These are phyloP conservation scores for Octopus bimaculoides DNA, from an alignment of 1,140 invertebrate genomes.

Conservation along the genomic window DNA sequence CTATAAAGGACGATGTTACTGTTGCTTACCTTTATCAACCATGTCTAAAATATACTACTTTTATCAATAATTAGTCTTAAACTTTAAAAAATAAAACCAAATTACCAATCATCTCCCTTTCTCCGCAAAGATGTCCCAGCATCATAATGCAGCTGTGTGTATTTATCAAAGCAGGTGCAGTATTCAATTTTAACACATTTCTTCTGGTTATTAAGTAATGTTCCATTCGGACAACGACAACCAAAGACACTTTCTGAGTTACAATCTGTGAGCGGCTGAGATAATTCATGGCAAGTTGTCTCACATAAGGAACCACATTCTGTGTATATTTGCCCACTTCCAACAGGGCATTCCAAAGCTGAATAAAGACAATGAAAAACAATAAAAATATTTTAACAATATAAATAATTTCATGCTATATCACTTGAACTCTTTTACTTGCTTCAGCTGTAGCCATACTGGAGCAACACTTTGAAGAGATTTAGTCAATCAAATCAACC, in stretches of 20 bases:
- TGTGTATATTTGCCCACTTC: not conserved
- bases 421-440: too few relatives aligned
- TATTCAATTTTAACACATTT: not conserved
- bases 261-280: not conserved
- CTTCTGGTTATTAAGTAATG: not conserved
- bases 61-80: too few relatives aligned
- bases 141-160: not conserved
- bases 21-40: too few relatives aligned
- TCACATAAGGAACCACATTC: not conserved
- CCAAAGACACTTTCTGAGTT: not conserved
- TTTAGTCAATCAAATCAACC: too few relatives aligned
- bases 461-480: too few relatives aligned
- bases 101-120: conserved; percentile 6
- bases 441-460: too few relatives aligned
- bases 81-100: not conserved
- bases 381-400: too few relatives aligned
- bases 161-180: conserved; percentile 6
- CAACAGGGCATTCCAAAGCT: not conserved
- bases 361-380: not conserved
- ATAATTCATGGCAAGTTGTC: not conserved
- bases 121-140: not conserved
- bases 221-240: not conserved
- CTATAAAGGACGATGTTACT: too few relatives aligned
- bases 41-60: too few relatives aligned
- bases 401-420: too few relatives aligned